phyloP scores from a whole-genome alignment of 53 echinoderm and acorn worm genomes.

The Antedon mediterranea region DNA sequence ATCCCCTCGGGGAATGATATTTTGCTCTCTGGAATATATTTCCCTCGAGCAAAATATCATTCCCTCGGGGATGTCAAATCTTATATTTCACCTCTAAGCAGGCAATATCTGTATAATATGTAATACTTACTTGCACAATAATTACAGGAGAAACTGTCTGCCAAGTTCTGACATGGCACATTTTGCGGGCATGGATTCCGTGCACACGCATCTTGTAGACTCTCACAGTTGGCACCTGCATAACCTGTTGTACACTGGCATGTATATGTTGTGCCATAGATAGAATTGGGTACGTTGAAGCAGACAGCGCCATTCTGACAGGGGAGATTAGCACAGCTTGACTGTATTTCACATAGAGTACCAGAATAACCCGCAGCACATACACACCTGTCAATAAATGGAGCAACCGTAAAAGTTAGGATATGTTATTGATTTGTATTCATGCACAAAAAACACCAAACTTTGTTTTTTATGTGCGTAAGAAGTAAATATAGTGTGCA shows the following conservation, averaged over 20 bases:
- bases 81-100: no score
- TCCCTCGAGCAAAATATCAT: no score
- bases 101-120: no score
- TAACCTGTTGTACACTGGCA: constrained; percentile 42
- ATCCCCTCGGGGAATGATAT: no score
- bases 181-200: constrained; percentile 39
- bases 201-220: constrained; percentile 39
- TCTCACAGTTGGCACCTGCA: constrained; percentile 61
- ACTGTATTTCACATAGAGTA: constrained; percentile 29
- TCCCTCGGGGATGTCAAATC: no score
- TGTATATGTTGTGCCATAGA: constrained; percentile 43
- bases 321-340: constrained; percentile 38
- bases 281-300: constrained; percentile 22
- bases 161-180: constrained; percentile 44
- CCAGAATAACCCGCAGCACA: constrained; percentile 57
- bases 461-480: no score
- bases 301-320: constrained; percentile 74
- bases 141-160: constrained; percentile 51
- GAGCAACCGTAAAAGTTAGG: background rate
- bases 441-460: no score
- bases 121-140: constrained; percentile 76
- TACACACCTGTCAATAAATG: constrained; percentile 32
- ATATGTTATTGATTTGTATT: no score
- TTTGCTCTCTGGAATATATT: no score
- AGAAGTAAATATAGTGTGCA: no score